Evolutionary conservation across 2,888 invertebrate genomes (phyloP).

Genomic region (Zaprionus lineosus): DNA sequence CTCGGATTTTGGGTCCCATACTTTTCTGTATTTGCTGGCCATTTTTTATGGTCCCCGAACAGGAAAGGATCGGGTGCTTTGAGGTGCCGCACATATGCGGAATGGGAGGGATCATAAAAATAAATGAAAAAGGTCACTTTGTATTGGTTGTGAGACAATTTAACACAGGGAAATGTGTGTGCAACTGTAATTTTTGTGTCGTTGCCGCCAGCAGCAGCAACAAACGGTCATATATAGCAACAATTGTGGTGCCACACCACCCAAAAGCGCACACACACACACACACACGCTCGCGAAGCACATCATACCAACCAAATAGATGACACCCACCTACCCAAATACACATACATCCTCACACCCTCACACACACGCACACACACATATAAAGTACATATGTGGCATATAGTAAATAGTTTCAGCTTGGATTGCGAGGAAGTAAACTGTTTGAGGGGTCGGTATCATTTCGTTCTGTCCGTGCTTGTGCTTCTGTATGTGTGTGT

Average conservation of each 20-base stretch:
- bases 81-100: slow-evolving; percentile 16
- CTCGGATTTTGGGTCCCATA: slow-evolving; percentile 32
- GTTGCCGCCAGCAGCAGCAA: slow-evolving; percentile 34
- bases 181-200: slow-evolving; percentile 74
- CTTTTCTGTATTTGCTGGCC: slow-evolving; percentile 51
- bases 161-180: slow-evolving; percentile 75
- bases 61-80: slow-evolving; percentile 2
- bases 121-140: slow-evolving; percentile 78
- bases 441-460: slow-evolving; percentile 36
- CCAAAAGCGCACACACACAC: slow-evolving; percentile 5
- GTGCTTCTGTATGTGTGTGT: slow-evolving; percentile 8
- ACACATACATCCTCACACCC: slow-evolving; percentile 15
- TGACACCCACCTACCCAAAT: too few species aligned
- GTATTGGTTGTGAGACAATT: slow-evolving; percentile 77
- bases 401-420: slow-evolving; percentile 69
- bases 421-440: slow-evolving; percentile 25
- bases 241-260: slow-evolving; percentile 35
- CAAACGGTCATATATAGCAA: slow-evolving; percentile 37
- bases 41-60: slow-evolving; percentile 48
- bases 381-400: slow-evolving; percentile 45
- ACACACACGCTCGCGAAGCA: slow-evolving; percentile 19
- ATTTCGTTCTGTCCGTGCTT: slow-evolving; percentile 12
- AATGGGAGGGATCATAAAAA: slow-evolving; percentile 63
- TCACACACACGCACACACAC: slow-evolving; percentile 4
- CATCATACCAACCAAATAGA: too few species aligned